Base-by-base conservation (phyloP, 1,140 invertebrate species). In the Campoletis sonorensis region DNA sequence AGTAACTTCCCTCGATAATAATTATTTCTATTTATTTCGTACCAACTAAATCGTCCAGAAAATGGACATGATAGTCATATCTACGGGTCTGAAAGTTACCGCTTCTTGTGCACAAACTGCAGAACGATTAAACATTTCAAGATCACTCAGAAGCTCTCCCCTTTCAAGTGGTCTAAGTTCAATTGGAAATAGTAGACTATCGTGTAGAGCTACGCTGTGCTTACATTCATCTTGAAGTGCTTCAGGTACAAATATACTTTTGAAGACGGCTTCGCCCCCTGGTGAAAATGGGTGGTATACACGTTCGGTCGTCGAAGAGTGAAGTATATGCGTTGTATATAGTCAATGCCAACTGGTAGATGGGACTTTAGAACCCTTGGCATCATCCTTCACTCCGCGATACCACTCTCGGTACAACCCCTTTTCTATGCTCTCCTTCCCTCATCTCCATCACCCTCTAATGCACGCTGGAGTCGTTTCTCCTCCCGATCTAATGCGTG, bases 401-500 rank as follows among this genome's bases (percentile, higher is more conserved):
- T 83, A 81, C 58, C 71, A 75, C 67, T 75, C 79, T 54, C 79
- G 27, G 33, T 15, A 30, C 79, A 83, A 83, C 73, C 80, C 82
- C 79, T 79, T 77, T 27, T 68, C 40, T 54, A 23, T 79, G 64
- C 75, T 54, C 51, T 67, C 26, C 27, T 16, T 82, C 64, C 16
- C 61, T 78, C 64, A 77, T 51, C 51, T 71, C 78, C 67, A 79
- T 83, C 82, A 83, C 80, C 80, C 82, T 79, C 80, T 83, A 83
- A 83, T 83, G 82, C 77, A 83, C 80, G 72, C 82, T 83, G 51
- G 58, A 83, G 79, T 64, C 67, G 80, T 30, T 40, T 79, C 79
- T 79, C 75, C 82, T 81, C 79, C 80, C 81, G 79, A 81, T 71
- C 82, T 81, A 83, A 83, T 81, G 82, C 78, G 78, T 79, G 79